phyloP scores from a whole-genome alignment of 2,888 invertebrate species.

The Clanis bilineata region DNA sequence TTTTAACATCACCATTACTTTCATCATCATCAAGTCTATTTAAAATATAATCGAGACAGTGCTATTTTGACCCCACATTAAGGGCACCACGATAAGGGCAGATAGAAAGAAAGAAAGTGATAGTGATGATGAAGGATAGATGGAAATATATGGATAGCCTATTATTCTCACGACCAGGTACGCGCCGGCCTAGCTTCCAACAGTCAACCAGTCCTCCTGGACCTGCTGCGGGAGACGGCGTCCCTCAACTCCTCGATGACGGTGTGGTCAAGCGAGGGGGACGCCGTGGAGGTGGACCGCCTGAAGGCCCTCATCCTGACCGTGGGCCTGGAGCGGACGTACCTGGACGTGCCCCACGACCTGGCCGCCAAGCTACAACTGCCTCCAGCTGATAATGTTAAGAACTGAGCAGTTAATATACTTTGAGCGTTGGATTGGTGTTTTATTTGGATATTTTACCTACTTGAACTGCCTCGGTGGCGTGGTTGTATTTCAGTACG shows the following conservation, averaged over 20 bases:
- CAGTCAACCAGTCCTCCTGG: slow-evolving; percentile 83
- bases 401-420: slow-evolving; percentile 29
- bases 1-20: too few relatives aligned
- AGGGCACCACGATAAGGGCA: too few relatives aligned
- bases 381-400: slow-evolving; percentile 54
- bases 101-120: too few relatives aligned
- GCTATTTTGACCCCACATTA: too few relatives aligned
- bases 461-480: too few relatives aligned
- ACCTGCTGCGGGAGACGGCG: slow-evolving; percentile 79
- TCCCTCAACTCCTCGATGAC: slow-evolving; percentile 86
- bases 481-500: too few relatives aligned
- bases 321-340: slow-evolving; percentile 86
- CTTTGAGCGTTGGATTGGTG: neutral
- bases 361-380: slow-evolving; percentile 77
- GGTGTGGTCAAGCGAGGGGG: slow-evolving; percentile 88
- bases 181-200: slow-evolving; percentile 83
- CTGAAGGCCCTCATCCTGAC: slow-evolving; percentile 85
- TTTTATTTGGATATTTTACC: neutral
- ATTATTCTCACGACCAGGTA: slow-evolving; percentile 50
- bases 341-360: slow-evolving; percentile 89
- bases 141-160: too few relatives aligned
- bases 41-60: too few relatives aligned
- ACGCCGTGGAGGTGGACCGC: slow-evolving; percentile 85
- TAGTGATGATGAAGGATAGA: too few relatives aligned
- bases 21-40: too few relatives aligned